Evolutionary conservation across 2,888 invertebrate species (phyloP).

Genomic region (Merodon equestris): DNA sequence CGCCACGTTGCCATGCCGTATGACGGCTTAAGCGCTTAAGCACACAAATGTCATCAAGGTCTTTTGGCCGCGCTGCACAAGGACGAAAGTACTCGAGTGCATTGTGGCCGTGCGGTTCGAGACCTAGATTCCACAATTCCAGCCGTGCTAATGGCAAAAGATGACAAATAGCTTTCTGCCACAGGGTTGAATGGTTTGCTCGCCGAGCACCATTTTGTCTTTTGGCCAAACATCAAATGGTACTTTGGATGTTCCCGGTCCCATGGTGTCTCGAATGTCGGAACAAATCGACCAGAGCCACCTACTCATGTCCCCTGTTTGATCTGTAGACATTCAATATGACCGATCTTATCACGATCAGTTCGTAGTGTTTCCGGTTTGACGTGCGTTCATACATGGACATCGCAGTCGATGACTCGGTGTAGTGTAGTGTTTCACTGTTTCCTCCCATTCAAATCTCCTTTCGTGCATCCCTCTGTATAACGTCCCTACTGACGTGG

Average conservation of each 20-base stretch:
- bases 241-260: constrained; percentile 34
- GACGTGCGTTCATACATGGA: constrained; percentile 47
- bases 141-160: constrained; percentile 11
- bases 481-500: constrained; percentile 50
- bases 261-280: constrained; percentile 8
- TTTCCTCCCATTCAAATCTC: not conserved
- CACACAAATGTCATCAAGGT: constrained; percentile 64
- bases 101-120: not conserved
- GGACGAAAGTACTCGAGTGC: constrained; percentile 49
- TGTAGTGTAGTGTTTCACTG: constrained; percentile 49
- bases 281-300: constrained; percentile 55
- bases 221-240: constrained; percentile 51
- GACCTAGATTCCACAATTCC: constrained; percentile 55
- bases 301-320: constrained; percentile 29
- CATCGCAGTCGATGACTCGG: constrained; percentile 37
- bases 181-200: constrained; percentile 29
- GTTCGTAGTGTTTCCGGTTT: constrained; percentile 66
- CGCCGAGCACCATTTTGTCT: constrained; percentile 26
- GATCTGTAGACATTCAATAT: constrained; percentile 58
- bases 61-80: constrained; percentile 57
- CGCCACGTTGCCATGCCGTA: too few relatives aligned
- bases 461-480: constrained; percentile 11
- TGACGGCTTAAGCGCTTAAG: not conserved
- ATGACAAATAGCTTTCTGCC: constrained; percentile 58
- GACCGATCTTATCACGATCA: constrained; percentile 61